Conservation (phyloP, 1,140 invertebrate species). For the Megalonaias nervosa region DNA sequence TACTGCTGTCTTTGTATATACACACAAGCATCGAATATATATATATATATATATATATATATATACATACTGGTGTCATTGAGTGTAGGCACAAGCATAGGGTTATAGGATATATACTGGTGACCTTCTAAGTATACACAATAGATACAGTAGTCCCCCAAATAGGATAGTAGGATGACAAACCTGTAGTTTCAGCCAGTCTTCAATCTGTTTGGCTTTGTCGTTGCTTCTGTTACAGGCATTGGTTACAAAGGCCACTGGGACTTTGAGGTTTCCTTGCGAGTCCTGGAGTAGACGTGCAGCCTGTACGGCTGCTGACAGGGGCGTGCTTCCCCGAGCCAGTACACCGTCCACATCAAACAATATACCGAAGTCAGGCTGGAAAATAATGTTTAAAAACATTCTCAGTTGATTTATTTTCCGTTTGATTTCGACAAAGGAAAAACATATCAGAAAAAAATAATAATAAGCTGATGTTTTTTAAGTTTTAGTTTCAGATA, state of each 20-base stretch:
- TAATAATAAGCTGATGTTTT: no score
- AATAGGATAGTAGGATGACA: constrained; percentile 10
- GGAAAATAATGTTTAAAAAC: constrained; percentile 3
- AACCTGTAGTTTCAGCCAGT: constrained; percentile 78
- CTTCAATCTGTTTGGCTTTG: constrained; percentile 78
- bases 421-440: no score
- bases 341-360: constrained; percentile 85
- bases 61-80: no score
- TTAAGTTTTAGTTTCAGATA: no score
- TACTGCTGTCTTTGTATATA: no score
- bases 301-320: constrained; percentile 77
- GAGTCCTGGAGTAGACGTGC: constrained; percentile 75
- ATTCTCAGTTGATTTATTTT: no score
- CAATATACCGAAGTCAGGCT: constrained; percentile 76
- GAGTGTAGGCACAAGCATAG: no score
- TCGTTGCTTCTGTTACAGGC: constrained; percentile 77
- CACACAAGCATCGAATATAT: no score
- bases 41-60: no score
- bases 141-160: neutral
- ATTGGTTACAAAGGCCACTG: constrained; percentile 82
- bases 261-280: constrained; percentile 77
- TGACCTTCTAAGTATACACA: neutral
- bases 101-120: neutral
- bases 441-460: no score
- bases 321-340: constrained; percentile 77